A percentile compares a stretch with the other conserved stretches of the same genome.
Conservation (phyloP, 2,888 invertebrate genomes). For the Folsomia candida region DNA sequence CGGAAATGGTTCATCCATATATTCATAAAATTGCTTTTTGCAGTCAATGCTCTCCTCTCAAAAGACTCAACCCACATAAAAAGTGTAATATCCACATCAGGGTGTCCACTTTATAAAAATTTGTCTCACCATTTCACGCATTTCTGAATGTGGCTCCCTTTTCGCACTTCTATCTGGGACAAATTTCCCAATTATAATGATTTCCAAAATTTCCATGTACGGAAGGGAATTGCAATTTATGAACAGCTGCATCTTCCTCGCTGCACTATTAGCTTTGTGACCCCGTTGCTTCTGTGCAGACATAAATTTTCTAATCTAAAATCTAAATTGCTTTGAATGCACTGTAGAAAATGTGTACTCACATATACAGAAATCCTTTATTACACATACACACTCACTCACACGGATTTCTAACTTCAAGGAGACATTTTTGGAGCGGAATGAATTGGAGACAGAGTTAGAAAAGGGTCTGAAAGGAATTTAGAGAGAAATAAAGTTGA, state of each 20-base stretch:
- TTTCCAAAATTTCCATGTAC: neutral
- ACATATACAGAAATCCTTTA: neutral
- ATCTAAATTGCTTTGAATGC: neutral
- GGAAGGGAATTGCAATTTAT: neutral
- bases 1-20: conserved; percentile 5
- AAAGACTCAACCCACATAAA: neutral
- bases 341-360: neutral
- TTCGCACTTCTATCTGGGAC: neutral
- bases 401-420: neutral
- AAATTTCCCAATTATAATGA: neutral
- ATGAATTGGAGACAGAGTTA: neutral
- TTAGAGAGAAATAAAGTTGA: neutral
- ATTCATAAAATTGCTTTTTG: conserved; percentile 2
- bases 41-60: conserved; percentile 1
- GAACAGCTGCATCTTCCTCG: neutral
- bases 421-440: neutral
- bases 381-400: neutral
- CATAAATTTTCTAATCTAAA: neutral
- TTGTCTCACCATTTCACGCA: neutral
- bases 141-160: neutral
- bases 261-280: neutral
- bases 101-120: neutral
- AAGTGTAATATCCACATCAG: neutral
- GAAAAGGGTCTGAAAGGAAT: neutral
- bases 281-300: neutral